Evolutionary conservation across 2,888 invertebrate species (phyloP), one percentile per base, ranked within the genome.

Genomic region (Monochamus alternatus): DNA sequence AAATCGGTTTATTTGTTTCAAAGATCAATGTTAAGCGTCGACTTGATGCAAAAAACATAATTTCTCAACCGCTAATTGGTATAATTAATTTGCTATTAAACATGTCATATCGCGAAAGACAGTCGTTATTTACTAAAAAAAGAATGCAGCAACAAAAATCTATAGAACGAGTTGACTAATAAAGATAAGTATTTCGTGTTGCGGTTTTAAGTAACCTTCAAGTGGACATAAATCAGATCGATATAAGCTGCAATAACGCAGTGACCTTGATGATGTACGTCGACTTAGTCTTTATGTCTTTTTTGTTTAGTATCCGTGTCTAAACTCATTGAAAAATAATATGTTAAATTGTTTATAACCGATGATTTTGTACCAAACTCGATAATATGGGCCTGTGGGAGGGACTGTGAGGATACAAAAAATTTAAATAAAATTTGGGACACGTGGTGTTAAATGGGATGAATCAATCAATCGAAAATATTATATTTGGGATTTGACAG

Each of bases 51-150:
- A 12, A 52, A 74, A 74, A 43, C 31, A 43, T 67, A 58, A 44
- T 73, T 67, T 30, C 68, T 51, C 10, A 3, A 31, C 38, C n/a
- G 67, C 78, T 81, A 80, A 81, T 81, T 81, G 78, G 73, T 66
- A 68, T 77, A 75, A 80, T 81, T 80, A 81, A 81, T 81, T 77
- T 66, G 71, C 75, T 65, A 72, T 78, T 77, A 75, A 74, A 78
- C 67, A 69, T 76, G 67, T 58, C 67, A 67, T 22, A 58, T 67
- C 58, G 32, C 14, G 38, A 67, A 67, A 67, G 67, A n/a, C 32
- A 31, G 58, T 32, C 67, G 38, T 67, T 67, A 55, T 32, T 14
- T 67, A 67, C 22, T n/a, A 58, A 32, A 5, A 31, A 32, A 55
- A 67, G 22, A 67, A 58, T 55, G 51, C 38, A n/a, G 14, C 22